A percentile compares a stretch with the other conserved stretches of the same genome.
Conservation (phyloP, 2,888 invertebrate genomes). For the Cryptophagus acutangulus region DNA sequence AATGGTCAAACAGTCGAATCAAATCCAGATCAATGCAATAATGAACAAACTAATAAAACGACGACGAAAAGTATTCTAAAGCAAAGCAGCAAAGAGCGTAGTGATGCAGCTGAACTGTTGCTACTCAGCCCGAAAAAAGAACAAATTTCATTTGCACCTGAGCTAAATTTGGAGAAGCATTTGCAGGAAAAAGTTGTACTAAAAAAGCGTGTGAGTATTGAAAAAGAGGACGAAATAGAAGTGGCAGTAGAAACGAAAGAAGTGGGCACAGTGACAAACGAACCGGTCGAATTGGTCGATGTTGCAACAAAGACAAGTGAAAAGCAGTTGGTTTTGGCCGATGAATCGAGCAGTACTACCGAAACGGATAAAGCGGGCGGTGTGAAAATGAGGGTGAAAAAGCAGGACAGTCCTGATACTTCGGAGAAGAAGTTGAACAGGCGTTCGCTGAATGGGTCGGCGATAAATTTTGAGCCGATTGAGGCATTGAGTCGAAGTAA, state of each 20-base stretch:
- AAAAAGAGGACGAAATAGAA: constrained; percentile 23
- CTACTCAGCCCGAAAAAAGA: constrained; percentile 43
- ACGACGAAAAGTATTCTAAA: constrained; percentile 44
- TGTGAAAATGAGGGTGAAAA: no score
- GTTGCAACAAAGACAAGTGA: constrained; percentile 17
- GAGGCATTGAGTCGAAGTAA: constrained; percentile 33
- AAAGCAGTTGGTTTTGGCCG: constrained; percentile 13
- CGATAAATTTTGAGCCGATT: constrained; percentile 30
- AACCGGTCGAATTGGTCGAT: constrained; percentile 3
- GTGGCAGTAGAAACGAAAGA: constrained; percentile 7
- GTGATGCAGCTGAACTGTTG: constrained; percentile 29
- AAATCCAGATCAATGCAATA: constrained; percentile 4
- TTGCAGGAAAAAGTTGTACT: constrained; percentile 33
- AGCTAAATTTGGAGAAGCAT: constrained; percentile 26
- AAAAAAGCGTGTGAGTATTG: constrained; percentile 29
- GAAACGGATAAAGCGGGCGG: constrained; percentile 22
- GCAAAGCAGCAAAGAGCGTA: constrained; percentile 43
- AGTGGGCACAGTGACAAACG: constrained; percentile 3
- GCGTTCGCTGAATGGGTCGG: not conserved
- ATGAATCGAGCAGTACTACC: not conserved
- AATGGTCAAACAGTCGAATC: not conserved
- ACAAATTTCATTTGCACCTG: constrained; percentile 41
- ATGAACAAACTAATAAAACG: constrained; percentile 1
- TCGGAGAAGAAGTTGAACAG: constrained; percentile 15
- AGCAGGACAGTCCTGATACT: no score